These are phyloP conservation scores for Hemicentrotus pulcherrimus DNA, from an alignment of 35 echinoderm and acorn worm species.

Conservation along the genomic window DNA sequence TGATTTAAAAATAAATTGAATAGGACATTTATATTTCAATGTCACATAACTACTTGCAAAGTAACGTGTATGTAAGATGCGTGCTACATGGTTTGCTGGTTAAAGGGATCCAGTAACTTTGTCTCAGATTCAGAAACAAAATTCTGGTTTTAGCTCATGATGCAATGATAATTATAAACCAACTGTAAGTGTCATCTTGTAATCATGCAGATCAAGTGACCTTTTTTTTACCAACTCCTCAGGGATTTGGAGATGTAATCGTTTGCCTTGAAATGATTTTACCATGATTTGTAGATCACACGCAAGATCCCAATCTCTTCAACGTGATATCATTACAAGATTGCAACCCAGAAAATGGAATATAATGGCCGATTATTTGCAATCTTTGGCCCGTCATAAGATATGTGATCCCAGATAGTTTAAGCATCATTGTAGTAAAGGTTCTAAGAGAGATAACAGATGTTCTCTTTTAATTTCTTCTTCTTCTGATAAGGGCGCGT, in stretches of 20 bases:
- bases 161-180: too few relatives aligned
- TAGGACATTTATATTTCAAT: too few relatives aligned
- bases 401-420: neutral
- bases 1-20: too few relatives aligned
- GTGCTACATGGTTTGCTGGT: too few relatives aligned
- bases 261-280: neutral
- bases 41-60: too few relatives aligned
- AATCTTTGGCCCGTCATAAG: neutral
- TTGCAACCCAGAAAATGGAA: neutral
- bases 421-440: neutral
- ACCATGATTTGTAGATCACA: slow-evolving; percentile 19
- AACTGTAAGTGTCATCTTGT: neutral
- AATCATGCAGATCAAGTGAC: neutral
- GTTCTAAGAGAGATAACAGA: neutral
- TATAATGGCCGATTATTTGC: neutral
- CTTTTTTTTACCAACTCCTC: neutral
- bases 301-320: slow-evolving; percentile 17
- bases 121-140: too few relatives aligned
- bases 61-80: too few relatives aligned
- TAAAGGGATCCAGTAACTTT: too few relatives aligned
- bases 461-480: neutral
- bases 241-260: neutral
- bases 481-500: too few relatives aligned
- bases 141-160: too few relatives aligned
- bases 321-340: neutral